Percentiles rank a stretch among this genome's conserved stretches.
Evolutionary conservation across 1,140 invertebrate genomes (phyloP).

Genomic region (Brachionus rubens): DNA sequence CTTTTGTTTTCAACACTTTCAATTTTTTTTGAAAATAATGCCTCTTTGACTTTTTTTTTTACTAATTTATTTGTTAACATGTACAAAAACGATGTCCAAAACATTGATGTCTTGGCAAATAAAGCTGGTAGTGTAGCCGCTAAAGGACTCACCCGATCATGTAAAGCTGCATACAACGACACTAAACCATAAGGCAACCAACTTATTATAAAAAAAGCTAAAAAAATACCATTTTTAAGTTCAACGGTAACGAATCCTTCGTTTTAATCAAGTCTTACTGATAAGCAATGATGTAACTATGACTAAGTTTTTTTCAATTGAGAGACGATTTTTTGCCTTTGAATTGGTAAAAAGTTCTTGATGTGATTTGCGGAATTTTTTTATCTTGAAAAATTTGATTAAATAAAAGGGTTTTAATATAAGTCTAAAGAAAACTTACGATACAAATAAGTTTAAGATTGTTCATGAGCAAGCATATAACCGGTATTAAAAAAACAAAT

Average conservation of each 20-base stretch:
- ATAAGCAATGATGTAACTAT: slow-evolving; percentile 36
- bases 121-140: background rate
- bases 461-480: background rate
- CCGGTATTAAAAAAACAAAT: slow-evolving; percentile 27
- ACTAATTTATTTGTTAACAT: slow-evolving; percentile 10
- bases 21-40: background rate
- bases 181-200: slow-evolving; percentile 34
- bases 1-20: too few relatives aligned
- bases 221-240: background rate
- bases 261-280: background rate
- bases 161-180: background rate
- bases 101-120: slow-evolving; percentile 18
- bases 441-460: slow-evolving; percentile 30
- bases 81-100: slow-evolving; percentile 31
- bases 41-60: background rate
- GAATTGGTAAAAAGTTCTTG: background rate
- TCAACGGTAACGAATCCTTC: background rate
- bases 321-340: background rate
- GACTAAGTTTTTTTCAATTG: slow-evolving; percentile 15
- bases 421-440: background rate
- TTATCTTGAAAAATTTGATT: slow-evolving; percentile 3
- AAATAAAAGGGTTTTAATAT: background rate
- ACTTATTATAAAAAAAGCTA: slow-evolving; percentile 1
- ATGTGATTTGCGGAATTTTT: slow-evolving; percentile 12
- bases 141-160: background rate